Conservation (phyloP, 2,888 invertebrate species). For the Cephus spinipes region DNA sequence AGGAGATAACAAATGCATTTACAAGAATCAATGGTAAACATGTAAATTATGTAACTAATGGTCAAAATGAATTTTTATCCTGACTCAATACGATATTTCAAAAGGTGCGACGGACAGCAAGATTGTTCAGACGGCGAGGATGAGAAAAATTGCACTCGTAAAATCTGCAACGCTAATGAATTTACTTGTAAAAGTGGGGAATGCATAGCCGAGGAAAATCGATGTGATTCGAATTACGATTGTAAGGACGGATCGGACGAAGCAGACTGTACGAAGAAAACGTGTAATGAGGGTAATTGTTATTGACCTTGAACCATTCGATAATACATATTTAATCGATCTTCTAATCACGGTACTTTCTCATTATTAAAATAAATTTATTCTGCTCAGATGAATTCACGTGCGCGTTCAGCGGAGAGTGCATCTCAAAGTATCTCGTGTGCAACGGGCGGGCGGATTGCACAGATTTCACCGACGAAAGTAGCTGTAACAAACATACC, state of each 20-base stretch:
- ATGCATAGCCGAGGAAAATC: constrained; percentile 66
- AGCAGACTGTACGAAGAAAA: constrained; percentile 63
- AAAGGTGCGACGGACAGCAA: constrained; percentile 68
- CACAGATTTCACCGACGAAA: constrained; percentile 79
- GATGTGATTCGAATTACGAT: constrained; percentile 70
- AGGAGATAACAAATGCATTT: constrained; percentile 67
- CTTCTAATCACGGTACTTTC: background rate
- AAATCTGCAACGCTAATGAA: constrained; percentile 64
- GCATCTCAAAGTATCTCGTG: constrained; percentile 75
- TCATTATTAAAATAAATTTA: background rate
- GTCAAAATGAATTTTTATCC: background rate
- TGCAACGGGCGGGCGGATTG: constrained; percentile 86
- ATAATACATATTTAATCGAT: background rate
- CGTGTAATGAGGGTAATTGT: constrained; percentile 33
- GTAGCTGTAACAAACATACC: constrained; percentile 63
- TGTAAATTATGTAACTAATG: background rate
- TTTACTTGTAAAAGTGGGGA: constrained; percentile 71
- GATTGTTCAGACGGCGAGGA: constrained; percentile 73
- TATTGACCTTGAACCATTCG: background rate
- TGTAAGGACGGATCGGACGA: constrained; percentile 74
- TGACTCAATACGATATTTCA: background rate
- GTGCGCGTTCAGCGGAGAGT: constrained; percentile 72
- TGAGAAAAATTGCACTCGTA: constrained; percentile 69
- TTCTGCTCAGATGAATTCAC: constrained; percentile 67
- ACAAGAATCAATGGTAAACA: constrained; percentile 42